phyloP scores from a whole-genome alignment of 2,888 invertebrate species.

The Platycnemis pennipes region DNA sequence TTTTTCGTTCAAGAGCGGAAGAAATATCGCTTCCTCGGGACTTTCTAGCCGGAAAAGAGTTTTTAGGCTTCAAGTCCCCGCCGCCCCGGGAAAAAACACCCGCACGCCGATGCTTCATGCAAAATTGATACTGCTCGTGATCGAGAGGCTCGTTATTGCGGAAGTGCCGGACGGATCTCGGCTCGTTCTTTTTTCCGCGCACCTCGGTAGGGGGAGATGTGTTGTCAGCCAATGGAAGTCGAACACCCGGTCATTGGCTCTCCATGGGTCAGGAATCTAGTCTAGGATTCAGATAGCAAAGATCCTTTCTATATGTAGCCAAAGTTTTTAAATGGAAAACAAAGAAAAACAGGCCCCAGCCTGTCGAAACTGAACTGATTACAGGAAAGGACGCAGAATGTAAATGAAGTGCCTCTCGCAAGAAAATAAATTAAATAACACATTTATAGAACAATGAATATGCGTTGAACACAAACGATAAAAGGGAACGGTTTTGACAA shows the following conservation, averaged over 20 bases:
- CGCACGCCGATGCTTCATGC: neutral
- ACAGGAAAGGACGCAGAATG: neutral
- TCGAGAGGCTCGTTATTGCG: neutral
- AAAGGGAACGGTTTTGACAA: too few species aligned
- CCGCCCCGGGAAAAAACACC: neutral
- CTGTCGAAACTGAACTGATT: too few species aligned
- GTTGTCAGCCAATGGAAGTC: neutral
- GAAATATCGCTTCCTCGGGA: slow-evolving; percentile 17
- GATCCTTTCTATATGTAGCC: neutral
- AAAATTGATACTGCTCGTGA: slow-evolving; percentile 1
- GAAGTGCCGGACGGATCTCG: neutral
- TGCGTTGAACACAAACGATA: too few species aligned
- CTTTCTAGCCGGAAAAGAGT: slow-evolving; percentile 9
- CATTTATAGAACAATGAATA: too few species aligned
- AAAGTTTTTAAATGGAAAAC: too few species aligned
- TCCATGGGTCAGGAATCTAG: neutral
- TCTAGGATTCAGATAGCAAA: neutral
- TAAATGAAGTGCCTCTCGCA: neutral
- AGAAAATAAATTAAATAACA: too few species aligned
- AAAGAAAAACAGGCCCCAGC: too few species aligned
- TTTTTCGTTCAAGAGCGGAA: neutral
- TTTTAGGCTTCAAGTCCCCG: slow-evolving; percentile 14
- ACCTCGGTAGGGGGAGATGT: neutral
- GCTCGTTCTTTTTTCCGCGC: neutral
- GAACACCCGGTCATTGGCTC: neutral